Percentiles rank a stretch among this genome's conserved stretches.
Evolutionary conservation across 2,113 vertebrate species (phyloP).

Genomic region (Chionodraco myersi): DNA sequence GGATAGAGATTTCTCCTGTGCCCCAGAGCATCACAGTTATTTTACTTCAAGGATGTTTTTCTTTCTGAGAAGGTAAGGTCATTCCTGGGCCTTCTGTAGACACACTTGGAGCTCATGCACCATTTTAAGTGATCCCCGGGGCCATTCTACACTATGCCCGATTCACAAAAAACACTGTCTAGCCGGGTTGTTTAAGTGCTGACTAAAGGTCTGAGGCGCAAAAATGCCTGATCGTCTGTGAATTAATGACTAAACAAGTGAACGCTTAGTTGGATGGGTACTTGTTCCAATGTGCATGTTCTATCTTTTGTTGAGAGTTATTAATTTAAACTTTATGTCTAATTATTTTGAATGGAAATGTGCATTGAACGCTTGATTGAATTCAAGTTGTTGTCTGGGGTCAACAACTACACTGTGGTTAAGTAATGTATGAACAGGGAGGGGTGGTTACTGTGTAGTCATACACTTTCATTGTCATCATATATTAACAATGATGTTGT

Average conservation of each 20-base stretch:
- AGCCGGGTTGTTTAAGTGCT: background rate
- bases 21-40: slow-evolving; percentile 59
- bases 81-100: slow-evolving; percentile 35
- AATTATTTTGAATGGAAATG: background rate
- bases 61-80: slow-evolving; percentile 54
- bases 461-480: background rate
- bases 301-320: background rate
- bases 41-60: slow-evolving; percentile 70
- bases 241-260: slow-evolving; percentile 2
- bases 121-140: slow-evolving; percentile 56
- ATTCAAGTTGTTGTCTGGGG: slow-evolving; percentile 3
- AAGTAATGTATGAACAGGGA: background rate
- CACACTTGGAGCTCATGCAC: slow-evolving; percentile 44
- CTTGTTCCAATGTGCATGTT: background rate
- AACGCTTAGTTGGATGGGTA: background rate
- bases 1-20: slow-evolving; percentile 60
- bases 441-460: background rate
- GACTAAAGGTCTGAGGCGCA: slow-evolving; percentile 1
- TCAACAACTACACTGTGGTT: background rate
- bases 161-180: slow-evolving; percentile 25
- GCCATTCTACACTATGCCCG: slow-evolving; percentile 5
- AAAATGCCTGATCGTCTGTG: slow-evolving; percentile 15
- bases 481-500: no score
- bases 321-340: background rate
- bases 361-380: slow-evolving; percentile 18